phyloP scores from a whole-genome alignment of 1,140 invertebrate species.

The Drosophila willistoni region DNA sequence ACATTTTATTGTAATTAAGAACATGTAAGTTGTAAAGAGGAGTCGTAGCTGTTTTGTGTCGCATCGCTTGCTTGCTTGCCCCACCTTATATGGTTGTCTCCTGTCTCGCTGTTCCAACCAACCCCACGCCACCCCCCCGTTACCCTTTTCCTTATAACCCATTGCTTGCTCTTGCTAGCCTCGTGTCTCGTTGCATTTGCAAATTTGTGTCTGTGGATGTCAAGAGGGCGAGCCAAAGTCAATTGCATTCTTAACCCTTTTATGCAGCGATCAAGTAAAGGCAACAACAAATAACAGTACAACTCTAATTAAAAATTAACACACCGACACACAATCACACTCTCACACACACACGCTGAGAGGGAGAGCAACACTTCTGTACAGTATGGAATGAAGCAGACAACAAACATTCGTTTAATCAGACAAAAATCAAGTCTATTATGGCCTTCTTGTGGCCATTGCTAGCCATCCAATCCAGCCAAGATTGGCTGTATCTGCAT shows the following conservation, averaged over 20 bases:
- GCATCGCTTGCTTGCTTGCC: conserved; percentile 36
- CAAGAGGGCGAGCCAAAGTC: conserved; percentile 80
- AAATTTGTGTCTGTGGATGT: conserved; percentile 74
- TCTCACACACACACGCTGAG: neutral
- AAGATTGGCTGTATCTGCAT: conserved; percentile 66
- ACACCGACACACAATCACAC: conserved; percentile 33
- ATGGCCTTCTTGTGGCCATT: conserved; percentile 45
- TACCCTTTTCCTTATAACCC: conserved; percentile 3
- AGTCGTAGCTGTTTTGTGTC: conserved; percentile 67
- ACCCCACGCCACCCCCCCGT: neutral
- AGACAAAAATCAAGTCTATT: conserved; percentile 79
- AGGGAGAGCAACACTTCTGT: neutral
- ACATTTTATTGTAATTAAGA: conserved; percentile 80
- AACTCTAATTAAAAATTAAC: conserved; percentile 82
- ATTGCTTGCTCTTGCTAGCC: neutral
- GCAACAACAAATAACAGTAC: conserved; percentile 76
- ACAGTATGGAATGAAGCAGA: neutral
- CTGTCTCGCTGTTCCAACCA: conserved; percentile 19
- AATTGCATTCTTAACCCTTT: conserved; percentile 81
- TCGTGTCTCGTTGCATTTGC: conserved; percentile 74
- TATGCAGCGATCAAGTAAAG: conserved; percentile 53
- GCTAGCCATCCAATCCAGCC: conserved; percentile 43
- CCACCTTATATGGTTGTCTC: conserved; percentile 62
- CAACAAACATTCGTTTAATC: conserved; percentile 73
- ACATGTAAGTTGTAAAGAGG: conserved; percentile 80